Evolutionary conservation across 2,888 invertebrate genomes (phyloP).

Genomic region (Archaeoteleia sp.): DNA sequence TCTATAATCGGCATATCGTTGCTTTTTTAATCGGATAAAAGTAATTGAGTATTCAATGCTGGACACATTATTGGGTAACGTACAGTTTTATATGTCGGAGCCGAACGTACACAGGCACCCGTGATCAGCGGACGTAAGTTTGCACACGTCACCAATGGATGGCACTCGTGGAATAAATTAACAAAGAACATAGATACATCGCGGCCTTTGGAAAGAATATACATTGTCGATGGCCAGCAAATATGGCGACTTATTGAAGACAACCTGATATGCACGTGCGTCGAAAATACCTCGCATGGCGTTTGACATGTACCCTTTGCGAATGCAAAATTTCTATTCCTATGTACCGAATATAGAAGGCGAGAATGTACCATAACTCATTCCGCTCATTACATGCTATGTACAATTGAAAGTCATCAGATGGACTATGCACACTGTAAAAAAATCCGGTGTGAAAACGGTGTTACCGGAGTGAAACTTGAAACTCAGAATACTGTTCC

Average conservation of each 20-base stretch:
- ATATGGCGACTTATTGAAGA: constrained; percentile 24
- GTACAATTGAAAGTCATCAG: too few species aligned
- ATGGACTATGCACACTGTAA: too few species aligned
- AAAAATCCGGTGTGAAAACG: too few species aligned
- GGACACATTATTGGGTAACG: constrained; percentile 43
- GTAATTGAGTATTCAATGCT: constrained; percentile 39
- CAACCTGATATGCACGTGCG: constrained; percentile 23
- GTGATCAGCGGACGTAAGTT: constrained; percentile 22
- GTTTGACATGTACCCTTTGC: constrained; percentile 16
- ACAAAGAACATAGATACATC: constrained; percentile 22
- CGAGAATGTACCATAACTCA: constrained; percentile 16
- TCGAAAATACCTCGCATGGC: constrained; percentile 21
- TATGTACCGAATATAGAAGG: constrained; percentile 26
- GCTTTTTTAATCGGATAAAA: constrained; percentile 10
- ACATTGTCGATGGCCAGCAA: constrained; percentile 11
- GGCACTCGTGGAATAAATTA: constrained; percentile 44
- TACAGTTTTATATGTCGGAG: constrained; percentile 35
- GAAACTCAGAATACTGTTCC: too few species aligned
- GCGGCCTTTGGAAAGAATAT: constrained; percentile 18
- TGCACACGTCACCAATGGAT: constrained; percentile 29
- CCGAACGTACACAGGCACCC: constrained; percentile 16
- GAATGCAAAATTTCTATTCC: constrained; percentile 56
- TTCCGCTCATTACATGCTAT: constrained; percentile 1
- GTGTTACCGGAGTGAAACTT: too few species aligned
- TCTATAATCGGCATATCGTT: constrained; percentile 9